Evolutionary conservation across 2,113 vertebrate species (phyloP).

Genomic region (Papio anubis): DNA sequence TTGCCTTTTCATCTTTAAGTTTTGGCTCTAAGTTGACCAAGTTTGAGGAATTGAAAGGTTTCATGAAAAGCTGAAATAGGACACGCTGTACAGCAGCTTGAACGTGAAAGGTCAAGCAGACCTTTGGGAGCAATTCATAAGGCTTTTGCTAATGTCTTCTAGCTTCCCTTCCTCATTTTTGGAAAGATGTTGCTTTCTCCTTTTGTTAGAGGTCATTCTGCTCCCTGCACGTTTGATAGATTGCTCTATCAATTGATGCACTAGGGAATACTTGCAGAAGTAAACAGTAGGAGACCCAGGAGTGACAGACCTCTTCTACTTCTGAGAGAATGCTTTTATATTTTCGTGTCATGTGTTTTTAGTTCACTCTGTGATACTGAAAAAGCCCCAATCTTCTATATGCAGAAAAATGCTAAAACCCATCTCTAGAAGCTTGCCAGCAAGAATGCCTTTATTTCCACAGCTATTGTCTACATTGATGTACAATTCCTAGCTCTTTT

Average conservation of each 20-base stretch:
- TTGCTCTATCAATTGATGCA: background rate
- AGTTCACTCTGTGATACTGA: background rate
- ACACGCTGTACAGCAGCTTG: background rate
- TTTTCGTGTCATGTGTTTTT: background rate
- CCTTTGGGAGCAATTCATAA: background rate
- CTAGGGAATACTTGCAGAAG: background rate
- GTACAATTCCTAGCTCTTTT: slow-evolving; percentile 13
- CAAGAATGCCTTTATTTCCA: slow-evolving; percentile 26
- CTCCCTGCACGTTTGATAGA: background rate
- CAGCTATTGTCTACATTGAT: background rate
- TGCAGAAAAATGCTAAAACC: slow-evolving; percentile 30
- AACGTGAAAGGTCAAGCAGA: background rate
- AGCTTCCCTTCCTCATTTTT: background rate
- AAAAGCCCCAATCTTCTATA: slow-evolving; percentile 9
- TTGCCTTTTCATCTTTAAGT: background rate
- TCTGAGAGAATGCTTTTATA: slow-evolving; percentile 32
- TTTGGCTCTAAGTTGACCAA: background rate
- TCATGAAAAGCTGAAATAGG: background rate
- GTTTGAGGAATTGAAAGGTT: background rate
- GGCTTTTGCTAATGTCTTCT: background rate
- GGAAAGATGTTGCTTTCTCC: background rate
- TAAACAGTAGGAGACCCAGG: background rate
- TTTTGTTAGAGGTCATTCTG: slow-evolving; percentile 14
- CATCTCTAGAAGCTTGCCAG: slow-evolving; percentile 11
- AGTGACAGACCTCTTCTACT: background rate